Evolutionary conservation across 2,797 vertebrate species (phyloP), one percentile per base, ranked within the genome.

Genomic region (Ptychobarbus kaznakovi): DNA sequence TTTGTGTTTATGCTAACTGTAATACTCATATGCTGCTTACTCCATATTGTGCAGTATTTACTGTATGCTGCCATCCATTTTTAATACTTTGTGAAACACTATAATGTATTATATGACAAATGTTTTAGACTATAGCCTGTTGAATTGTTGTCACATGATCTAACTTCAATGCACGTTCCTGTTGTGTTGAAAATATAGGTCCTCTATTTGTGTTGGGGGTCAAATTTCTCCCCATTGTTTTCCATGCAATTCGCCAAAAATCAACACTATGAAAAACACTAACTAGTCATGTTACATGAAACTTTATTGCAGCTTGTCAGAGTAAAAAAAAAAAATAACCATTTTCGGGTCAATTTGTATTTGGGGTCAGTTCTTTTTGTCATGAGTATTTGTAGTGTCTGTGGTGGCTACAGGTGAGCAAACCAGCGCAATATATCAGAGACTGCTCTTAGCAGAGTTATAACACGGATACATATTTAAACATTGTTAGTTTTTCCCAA

Each of bases 71-170:
- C 9, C 28, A 13, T 74, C 8, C 16, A 49, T 74, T 74, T 74
- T 51, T 12, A 6, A 74, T 53, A 53, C 46, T 75, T 53, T 75
- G 46, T 53, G 73, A 35, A 75, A 74, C 46, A 74, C 44, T 28
- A 28, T 35, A 28, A 5, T 75, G 46, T 51, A 75, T 51, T 51
- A 75, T 32, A 51, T 32, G 22, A 32, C 25, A 32, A 10, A 74
- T 42, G 12, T 12, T 12, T 35, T 4, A 51, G 18, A 51, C 28
- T 35, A 16, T 35, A 20, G 16, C 72, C 32, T 72, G 69, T 40
- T 72, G 40, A 44, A 4, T 44, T 72, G 40, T 72, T 72, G 69
- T 72, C 69, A 46, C 69, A 25, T 73, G 70, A 73, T 25, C 13
- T 46, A 25, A 72, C 68, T 44, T n/a, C 4, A 69, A 22, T 69